Evolutionary conservation across 2,888 invertebrate genomes (phyloP).

Genomic region (Seira sanloemensis): DNA sequence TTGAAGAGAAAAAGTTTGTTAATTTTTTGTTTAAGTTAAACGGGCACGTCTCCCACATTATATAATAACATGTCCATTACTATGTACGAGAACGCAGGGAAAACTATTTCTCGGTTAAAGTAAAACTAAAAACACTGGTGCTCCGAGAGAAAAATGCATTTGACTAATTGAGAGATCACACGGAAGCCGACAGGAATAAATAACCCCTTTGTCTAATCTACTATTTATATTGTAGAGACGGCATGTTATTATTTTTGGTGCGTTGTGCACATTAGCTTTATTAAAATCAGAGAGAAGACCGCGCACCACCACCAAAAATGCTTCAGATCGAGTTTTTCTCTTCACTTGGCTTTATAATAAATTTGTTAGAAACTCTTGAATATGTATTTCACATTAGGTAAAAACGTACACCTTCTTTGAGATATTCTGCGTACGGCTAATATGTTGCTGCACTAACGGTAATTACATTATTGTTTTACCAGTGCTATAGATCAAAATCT

Average conservation of each 20-base stretch:
- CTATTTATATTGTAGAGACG: slow-evolving; percentile 9
- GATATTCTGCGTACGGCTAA: no score
- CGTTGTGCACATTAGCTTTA: slow-evolving; percentile 50
- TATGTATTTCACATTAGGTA: no score
- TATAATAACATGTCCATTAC: no score
- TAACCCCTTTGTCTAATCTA: slow-evolving; percentile 36
- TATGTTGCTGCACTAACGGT: background rate
- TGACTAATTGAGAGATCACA: slow-evolving; percentile 62
- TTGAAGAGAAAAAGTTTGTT: no score
- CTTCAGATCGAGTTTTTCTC: background rate
- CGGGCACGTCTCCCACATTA: no score
- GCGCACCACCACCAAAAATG: no score
- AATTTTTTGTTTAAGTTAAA: no score
- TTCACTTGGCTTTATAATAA: no score
- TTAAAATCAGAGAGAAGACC: slow-evolving; percentile 39
- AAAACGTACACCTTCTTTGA: no score
- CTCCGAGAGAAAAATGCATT: slow-evolving; percentile 39
- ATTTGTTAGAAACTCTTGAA: no score
- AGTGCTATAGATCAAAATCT: background rate
- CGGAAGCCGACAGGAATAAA: slow-evolving; percentile 56
- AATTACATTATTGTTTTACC: background rate
- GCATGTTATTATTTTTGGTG: slow-evolving; percentile 21
- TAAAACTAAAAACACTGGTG: background rate
- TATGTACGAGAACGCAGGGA: no score
- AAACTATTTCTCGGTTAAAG: no score